Percentiles rank a stretch among this genome's conserved stretches.
phyloP scores from a whole-genome alignment of 2,888 invertebrate genomes.

The Cephonodes hylas region DNA sequence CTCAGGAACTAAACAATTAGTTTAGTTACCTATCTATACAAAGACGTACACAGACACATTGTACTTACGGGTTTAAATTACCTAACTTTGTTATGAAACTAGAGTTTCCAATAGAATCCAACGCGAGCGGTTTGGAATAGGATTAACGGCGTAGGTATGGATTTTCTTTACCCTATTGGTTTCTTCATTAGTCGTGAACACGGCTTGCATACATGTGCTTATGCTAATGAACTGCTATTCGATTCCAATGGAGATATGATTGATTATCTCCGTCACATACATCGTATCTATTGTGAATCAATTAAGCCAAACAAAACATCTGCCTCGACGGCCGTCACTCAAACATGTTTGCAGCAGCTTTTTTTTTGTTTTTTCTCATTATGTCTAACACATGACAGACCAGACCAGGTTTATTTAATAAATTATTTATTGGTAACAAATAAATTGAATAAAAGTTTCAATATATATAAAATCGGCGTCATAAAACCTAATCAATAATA shows the following conservation, averaged over 20 bases:
- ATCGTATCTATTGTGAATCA: neutral
- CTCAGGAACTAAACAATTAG: conserved; percentile 6
- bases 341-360: too few species aligned
- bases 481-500: neutral
- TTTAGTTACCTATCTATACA: neutral
- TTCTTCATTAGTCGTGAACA: conserved; percentile 25
- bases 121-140: conserved; percentile 30
- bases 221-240: conserved; percentile 19
- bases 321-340: neutral
- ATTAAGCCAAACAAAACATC: conserved; percentile 4
- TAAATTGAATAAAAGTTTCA: too few species aligned
- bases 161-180: conserved; percentile 25
- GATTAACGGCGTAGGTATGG: conserved; percentile 32
- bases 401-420: too few species aligned
- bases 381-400: too few species aligned
- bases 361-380: too few species aligned
- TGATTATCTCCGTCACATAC: conserved; percentile 19
- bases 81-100: conserved; percentile 38
- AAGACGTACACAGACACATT: conserved; percentile 14
- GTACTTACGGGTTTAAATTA: conserved; percentile 34
- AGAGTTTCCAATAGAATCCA: conserved; percentile 40
- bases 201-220: conserved; percentile 10
- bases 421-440: too few species aligned
- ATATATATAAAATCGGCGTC: neutral
- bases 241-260: conserved; percentile 17